These are phyloP conservation scores for Pachyseris speciosa DNA, from an alignment of 64 coral and sea anemone genomes.

Conservation along the genomic window DNA sequence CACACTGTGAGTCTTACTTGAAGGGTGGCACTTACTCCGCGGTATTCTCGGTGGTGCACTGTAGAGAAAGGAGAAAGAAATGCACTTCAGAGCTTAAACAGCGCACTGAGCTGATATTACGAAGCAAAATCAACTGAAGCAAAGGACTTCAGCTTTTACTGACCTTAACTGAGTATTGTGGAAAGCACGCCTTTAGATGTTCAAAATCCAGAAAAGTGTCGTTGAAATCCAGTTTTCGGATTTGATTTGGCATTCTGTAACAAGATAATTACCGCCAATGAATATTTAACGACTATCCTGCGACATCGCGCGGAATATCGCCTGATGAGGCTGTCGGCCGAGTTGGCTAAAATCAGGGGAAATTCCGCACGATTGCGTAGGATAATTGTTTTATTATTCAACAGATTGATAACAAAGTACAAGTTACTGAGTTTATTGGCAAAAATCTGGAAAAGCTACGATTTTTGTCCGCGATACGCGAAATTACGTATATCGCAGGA, in stretches of 20 bases:
- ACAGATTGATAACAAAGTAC: no score
- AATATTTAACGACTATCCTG: no score
- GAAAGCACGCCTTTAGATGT: slow-evolving; percentile 87
- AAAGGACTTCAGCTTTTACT: background rate
- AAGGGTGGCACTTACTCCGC: slow-evolving; percentile 74
- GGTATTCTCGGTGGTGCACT: slow-evolving; percentile 57
- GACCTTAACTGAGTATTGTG: slow-evolving; percentile 95
- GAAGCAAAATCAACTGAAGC: background rate
- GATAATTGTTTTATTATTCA: no score
- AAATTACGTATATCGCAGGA: no score
- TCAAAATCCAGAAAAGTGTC: slow-evolving; percentile 97
- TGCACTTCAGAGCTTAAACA: slow-evolving; percentile 90
- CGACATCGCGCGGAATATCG: no score
- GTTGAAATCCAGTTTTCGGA: slow-evolving; percentile 89
- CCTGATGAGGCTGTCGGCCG: no score
- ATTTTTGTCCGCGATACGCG: no score
- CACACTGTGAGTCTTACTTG: slow-evolving; percentile 61
- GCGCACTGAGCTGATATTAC: background rate
- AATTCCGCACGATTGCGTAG: no score
- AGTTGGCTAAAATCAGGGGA: no score
- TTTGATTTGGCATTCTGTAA: slow-evolving; percentile 94
- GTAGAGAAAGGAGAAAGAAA: background rate
- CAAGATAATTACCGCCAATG: no score
- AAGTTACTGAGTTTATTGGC: no score
- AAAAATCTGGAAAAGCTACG: no score